Evolutionary conservation across 2,888 invertebrate species (phyloP), one percentile per base, ranked within the genome.

Genomic region (Noctua janthe): DNA sequence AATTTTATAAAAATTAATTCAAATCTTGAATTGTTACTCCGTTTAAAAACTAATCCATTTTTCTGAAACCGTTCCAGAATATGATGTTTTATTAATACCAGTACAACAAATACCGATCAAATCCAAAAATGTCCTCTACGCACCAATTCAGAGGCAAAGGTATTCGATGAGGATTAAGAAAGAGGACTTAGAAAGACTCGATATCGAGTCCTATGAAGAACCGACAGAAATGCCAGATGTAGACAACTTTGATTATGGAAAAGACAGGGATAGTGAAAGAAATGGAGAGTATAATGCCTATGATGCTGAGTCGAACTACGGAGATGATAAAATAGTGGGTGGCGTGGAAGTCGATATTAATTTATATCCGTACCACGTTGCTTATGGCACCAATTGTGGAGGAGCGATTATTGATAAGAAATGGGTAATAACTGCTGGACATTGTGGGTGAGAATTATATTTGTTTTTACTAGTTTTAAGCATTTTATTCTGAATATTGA

Each of bases 391-490:
- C 0, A 95, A 96, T 69, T 97, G 97, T 88, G 97, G 97, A 70
- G 97, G 95, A 5, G 95, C 97, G 17, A 95, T 97, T 15, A 94
- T 97, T 88, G 93, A 94, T 76, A 93, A 90, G 51, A 93, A 93
- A 79, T 97, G 97, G 96, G 90, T 95, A 0, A 66, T 97, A 2
- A 97, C 97, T 3, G 97, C 97, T 81, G 97, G 95, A 76, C 97
- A 97, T 92, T 97, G 97, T 91, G 96, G 96, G 97, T 97, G 90
- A 95, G 96, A 87, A 23, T 35, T 1, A 2, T 47, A 69, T 66
- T 71, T 74, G 0, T 43, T 71, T 64, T 69, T 5, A 43, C 0
- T 72, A 5, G 43, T 35, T 11, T 8, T 29, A 39, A 23, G 29
- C 23, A 47, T 17, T 10, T 35, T 35, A 1, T 8, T 54, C 35